Evolutionary conservation across 2,113 vertebrate species (phyloP).

Genomic region (Heliornis fulica): DNA sequence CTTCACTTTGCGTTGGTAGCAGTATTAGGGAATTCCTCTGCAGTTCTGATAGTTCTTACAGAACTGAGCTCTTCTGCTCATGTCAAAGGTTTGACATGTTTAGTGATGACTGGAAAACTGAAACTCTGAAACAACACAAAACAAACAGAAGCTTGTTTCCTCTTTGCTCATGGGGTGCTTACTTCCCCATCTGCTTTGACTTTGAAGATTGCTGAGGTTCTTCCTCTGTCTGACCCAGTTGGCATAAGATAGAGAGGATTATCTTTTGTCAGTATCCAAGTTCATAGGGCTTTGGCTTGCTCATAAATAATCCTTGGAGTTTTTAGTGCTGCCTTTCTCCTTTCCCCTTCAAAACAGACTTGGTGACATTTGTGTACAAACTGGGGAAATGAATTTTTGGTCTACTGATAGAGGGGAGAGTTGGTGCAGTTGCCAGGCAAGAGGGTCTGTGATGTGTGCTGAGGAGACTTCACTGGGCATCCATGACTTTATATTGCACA

Average conservation of each 20-base stretch:
- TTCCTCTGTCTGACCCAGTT: constrained; percentile 70
- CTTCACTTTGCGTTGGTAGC: not conserved
- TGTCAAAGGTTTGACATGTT: not conserved
- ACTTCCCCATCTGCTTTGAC: constrained; percentile 58
- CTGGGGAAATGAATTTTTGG: not conserved
- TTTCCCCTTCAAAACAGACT: not conserved
- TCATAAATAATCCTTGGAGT: not conserved
- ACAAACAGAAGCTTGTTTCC: constrained; percentile 19
- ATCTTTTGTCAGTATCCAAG: constrained; percentile 46
- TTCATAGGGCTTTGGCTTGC: constrained; percentile 38
- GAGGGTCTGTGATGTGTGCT: not conserved
- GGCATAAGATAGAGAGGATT: constrained; percentile 40
- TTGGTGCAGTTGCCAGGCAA: not conserved
- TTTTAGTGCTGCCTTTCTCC: not conserved
- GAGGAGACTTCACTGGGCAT: not conserved
- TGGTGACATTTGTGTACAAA: not conserved
- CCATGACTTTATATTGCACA: not conserved
- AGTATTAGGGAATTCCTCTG: not conserved
- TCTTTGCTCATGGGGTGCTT: constrained; percentile 7
- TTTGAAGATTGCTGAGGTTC: constrained; percentile 54
- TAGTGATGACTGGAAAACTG: not conserved
- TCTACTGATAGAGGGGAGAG: not conserved
- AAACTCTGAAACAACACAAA: not conserved
- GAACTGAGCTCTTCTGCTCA: not conserved
- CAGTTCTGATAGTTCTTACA: not conserved